Conservation (phyloP, 1,140 invertebrate species). For the Oedothorax gibbosus region DNA sequence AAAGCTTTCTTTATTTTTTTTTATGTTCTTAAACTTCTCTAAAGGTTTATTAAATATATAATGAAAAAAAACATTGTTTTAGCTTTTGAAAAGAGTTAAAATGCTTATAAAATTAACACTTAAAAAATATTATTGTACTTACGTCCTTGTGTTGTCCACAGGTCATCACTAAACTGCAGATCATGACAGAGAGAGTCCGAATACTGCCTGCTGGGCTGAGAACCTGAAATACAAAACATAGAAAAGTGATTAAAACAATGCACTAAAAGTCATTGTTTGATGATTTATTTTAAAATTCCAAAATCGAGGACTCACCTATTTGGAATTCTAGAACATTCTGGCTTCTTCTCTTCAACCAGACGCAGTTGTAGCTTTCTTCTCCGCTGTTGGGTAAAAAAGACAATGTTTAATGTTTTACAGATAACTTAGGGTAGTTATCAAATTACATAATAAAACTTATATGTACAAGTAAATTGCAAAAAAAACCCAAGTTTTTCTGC, state of each 20-base stretch:
- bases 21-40: too few relatives aligned
- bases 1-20: too few relatives aligned
- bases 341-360: slow-evolving; percentile 75
- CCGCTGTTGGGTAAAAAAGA: slow-evolving; percentile 69
- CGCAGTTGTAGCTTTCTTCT: slow-evolving; percentile 76
- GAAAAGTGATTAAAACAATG: neutral
- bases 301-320: slow-evolving; percentile 68
- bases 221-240: slow-evolving; percentile 42
- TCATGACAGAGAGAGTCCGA: slow-evolving; percentile 68
- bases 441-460: neutral
- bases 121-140: slow-evolving; percentile 63
- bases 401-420: neutral
- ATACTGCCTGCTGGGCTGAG: slow-evolving; percentile 64
- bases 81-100: too few relatives aligned
- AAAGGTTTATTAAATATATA: too few relatives aligned
- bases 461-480: too few relatives aligned
- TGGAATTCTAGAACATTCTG: slow-evolving; percentile 78
- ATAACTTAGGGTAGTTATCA: neutral
- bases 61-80: too few relatives aligned
- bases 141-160: slow-evolving; percentile 78
- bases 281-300: slow-evolving; percentile 12
- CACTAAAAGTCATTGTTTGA: too few relatives aligned
- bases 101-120: too few relatives aligned
- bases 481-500: neutral
- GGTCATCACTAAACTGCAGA: slow-evolving; percentile 70